Evolutionary conservation across 2,888 invertebrate genomes (phyloP), one percentile per base, ranked within the genome.

Genomic region (Scelioninae gen. 1): DNA sequence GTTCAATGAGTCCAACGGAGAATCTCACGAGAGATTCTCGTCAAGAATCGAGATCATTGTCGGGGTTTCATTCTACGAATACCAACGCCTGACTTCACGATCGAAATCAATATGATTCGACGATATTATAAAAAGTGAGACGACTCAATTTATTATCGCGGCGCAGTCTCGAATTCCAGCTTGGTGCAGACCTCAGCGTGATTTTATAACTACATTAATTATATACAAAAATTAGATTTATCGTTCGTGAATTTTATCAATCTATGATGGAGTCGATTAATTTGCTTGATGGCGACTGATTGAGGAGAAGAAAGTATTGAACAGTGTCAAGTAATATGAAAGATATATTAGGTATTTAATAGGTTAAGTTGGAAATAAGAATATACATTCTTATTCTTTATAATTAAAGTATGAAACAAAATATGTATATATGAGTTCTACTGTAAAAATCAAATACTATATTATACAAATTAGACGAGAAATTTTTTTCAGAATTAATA

Each of bases 31-130:
- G n/a, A n/a, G n/a, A n/a, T n/a, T n/a, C n/a, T n/a, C n/a, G n/a
- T n/a, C n/a, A n/a, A n/a, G n/a, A n/a, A n/a, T n/a, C n/a, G n/a
- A n/a, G n/a, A n/a, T n/a, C n/a, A n/a, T n/a, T n/a, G n/a, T n/a
- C n/a, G 60, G 38, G 63, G 38, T 58, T 29, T 71, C 77, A 74
- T 72, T 68, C 77, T 76, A 78, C 82, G 76, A 79, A 83, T 83
- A 71, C 79, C 83, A 79, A 83, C 83, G 79, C 79, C 83, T 78
- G 74, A 65, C 58, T 45, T 65, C 71, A 56, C 75, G 78, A 80
- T 80, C 80, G 51, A 40, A 77, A 80, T 83, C 83, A 49, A 80
- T 80, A 83, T 71, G 83, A 83, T 66, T 76, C 79, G 72, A 80
- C 79, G 79, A 56, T 72, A 71, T 76, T 71, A 32, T 55, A 80